A percentile compares a stretch with the other conserved stretches of the same genome.
These are phyloP conservation scores for Masticophis lateralis DNA, from an alignment of 2,797 vertebrate genomes.

Conservation along the genomic window DNA sequence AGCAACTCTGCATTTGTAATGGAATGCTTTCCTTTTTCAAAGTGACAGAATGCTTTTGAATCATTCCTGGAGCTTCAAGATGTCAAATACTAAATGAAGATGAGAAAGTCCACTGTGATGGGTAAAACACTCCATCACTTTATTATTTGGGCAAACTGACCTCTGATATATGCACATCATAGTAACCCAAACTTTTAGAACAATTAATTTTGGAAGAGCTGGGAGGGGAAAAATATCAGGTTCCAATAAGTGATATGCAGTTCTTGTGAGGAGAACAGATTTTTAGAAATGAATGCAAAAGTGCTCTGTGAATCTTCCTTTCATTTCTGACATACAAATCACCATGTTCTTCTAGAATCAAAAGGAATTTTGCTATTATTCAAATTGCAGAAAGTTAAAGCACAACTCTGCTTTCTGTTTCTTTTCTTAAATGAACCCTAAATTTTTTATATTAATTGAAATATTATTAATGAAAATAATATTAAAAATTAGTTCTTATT, in stretches of 20 bases:
- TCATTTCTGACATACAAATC: background rate
- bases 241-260: background rate
- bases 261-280: background rate
- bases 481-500: background rate
- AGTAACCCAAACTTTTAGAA: constrained; percentile 7
- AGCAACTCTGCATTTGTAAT: constrained; percentile 57
- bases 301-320: background rate
- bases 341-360: background rate
- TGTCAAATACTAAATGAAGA: constrained; percentile 24
- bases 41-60: constrained; percentile 35
- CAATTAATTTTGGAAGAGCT: constrained; percentile 5
- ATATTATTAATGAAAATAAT: background rate
- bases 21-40: constrained; percentile 17
- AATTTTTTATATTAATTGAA: background rate
- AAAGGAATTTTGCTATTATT: background rate
- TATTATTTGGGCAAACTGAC: constrained; percentile 22
- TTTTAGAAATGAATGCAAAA: background rate
- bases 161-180: background rate
- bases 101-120: constrained; percentile 27
- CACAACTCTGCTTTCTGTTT: background rate
- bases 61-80: constrained; percentile 24
- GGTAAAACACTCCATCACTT: background rate
- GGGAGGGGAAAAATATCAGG: background rate
- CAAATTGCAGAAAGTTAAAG: background rate
- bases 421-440: background rate